Evolutionary conservation across 2,888 invertebrate species (phyloP).

Genomic region (Allygus modestus): DNA sequence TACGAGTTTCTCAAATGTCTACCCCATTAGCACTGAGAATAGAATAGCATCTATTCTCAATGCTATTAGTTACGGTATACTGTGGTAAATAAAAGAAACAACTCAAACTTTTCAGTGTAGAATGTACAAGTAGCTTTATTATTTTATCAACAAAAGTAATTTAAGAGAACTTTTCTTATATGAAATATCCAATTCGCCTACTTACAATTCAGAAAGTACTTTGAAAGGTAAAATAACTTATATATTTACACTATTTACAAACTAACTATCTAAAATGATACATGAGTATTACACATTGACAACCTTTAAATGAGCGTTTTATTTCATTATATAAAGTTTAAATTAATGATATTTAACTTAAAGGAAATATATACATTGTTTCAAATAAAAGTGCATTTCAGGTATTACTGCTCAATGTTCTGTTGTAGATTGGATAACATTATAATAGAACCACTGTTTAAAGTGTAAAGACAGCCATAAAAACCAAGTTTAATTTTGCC

Average conservation of each 20-base stretch:
- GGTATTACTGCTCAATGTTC: no score
- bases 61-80: no score
- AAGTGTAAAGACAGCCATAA: no score
- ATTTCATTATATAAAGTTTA: not conserved
- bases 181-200: not conserved
- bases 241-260: constrained; percentile 46
- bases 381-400: no score
- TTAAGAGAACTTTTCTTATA: not conserved
- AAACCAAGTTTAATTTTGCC: no score
- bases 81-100: no score
- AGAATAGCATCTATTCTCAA: no score
- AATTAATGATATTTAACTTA: not conserved
- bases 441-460: no score
- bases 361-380: not conserved
- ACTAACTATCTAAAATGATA: not conserved
- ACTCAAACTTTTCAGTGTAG: not conserved
- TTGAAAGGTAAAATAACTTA: constrained; percentile 43
- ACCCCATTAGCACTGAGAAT: no score
- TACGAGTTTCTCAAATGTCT: no score
- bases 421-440: no score
- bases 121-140: constrained; percentile 3
- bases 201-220: not conserved
- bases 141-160: not conserved
- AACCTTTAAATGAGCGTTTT: constrained; percentile 41
- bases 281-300: constrained; percentile 34